Base-by-base conservation (phyloP, 1,140 invertebrate species). In the Drosophila quadrilineata region DNA sequence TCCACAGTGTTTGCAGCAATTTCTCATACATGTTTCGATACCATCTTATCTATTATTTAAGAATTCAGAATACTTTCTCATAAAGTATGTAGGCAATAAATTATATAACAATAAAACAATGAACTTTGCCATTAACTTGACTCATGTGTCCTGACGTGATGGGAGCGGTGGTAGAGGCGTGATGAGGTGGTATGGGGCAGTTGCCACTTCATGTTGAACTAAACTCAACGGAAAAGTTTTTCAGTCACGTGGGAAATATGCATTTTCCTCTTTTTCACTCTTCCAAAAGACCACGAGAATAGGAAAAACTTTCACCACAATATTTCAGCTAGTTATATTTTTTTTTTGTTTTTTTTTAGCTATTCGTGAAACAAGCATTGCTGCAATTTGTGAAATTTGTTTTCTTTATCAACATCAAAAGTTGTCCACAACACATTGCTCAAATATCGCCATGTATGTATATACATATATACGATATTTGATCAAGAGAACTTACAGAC, bases 211-310 rank as follows among this genome's bases (percentile, higher is more conserved):
- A 54, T 69, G 53, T 17, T 52, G 17, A 36, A n/a, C n/a, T n/a
- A n/a, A n/a, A n/a, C n/a, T n/a, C n/a, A n/a, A n/a, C n/a, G 10
- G 8, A 22, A 49, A 80, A 82, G 36, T 63, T 82, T 66, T 24
- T 36, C 35, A 29, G 14, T 31, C 71, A 46, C 67, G 49, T 60
- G 67, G 76, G 54, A 82, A 82, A 82, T 68, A 45, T 71, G 57
- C 28, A 40, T n/a, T 65, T 53, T 62, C 74, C n/a, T n/a, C n/a
- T n/a, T n/a, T n/a, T n/a, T n/a, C n/a, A n/a, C n/a, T 33, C 19
- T 28, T 38, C 6, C n/a, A n/a, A n/a, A n/a, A n/a, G 16, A 22
- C 33, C 48, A 12, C 22, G n/a, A n/a, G n/a, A n/a, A 60, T 12
- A 6, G 33, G 2, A 10, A 10, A 49, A 64, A 58, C 14, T 64